Base-by-base conservation (phyloP, 1,140 invertebrate species). In the Eumeta japonica region DNA sequence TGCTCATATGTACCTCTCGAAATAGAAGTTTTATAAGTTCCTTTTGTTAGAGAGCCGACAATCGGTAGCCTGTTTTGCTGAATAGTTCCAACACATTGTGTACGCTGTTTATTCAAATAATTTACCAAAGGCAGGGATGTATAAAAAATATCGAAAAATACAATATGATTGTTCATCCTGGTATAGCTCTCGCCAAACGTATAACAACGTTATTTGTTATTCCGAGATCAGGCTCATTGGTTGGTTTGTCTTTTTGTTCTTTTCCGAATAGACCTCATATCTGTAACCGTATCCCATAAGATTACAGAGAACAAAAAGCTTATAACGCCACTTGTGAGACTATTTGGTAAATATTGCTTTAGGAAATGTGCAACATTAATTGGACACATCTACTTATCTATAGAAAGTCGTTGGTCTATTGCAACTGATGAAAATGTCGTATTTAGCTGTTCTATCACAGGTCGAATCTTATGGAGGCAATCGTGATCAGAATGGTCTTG, bases 131-230 rank as follows among this genome's bases (percentile, higher is more conserved):
- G 51, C 39, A 55, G 41, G 30, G 54, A 51, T 1, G 48, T 62
- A 39, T 57, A 62, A 49, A 40, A 57, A 47, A 53, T 58, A 32
- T 62, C 58, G 43, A 53, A 58, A 27, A 50, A 59, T 44, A 55
- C 41, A 16, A 49, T 52, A 11, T 62, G 51, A 28, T 58, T 57
- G 45, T 36, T 28, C 32, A 41, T 39, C 50, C 46, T 45, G 50
- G 52, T 28, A 59, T 45, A 31, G 29, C 40, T 24, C 54, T 42
- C 27, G 46, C 28, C 30, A 59, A 47, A 37, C 49, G 42, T 13
- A 52, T 30, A 29, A 58, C 48, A 29, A 49, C 39, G 46, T 61
- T 58, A 36, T 41, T 42, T 29, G 38, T 48, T 39, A 37, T 42
- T 38, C 55, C 50, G 17, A 62, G 35, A 49, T 60, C 57, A 39